Evolutionary conservation across 1,140 invertebrate genomes (phyloP), one percentile per base, ranked within the genome.

Genomic region (Drosophila persimilis): DNA sequence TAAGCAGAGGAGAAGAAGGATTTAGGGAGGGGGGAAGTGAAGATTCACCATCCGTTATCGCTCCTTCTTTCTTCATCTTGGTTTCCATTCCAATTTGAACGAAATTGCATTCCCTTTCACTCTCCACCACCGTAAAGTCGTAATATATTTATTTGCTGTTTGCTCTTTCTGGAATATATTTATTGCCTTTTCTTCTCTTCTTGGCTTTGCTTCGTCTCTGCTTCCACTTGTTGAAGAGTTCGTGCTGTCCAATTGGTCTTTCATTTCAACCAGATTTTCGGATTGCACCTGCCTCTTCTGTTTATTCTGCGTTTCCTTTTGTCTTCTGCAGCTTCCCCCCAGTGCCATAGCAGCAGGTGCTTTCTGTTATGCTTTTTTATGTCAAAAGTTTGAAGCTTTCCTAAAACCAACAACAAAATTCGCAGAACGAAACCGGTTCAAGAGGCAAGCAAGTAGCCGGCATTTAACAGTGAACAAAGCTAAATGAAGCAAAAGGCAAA

Each of bases 361-460:
- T 39, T 64, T 73, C 57, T 73, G 26, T 52, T 45, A 26, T 73
- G 6, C n/a, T 48, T 50, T 61, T 52, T 46, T 48, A 60, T n/a
- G 51, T 59, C 52, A 20, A 46, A 73, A 72, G 39, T 22, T 39
- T 22, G 11, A 43, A 71, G 67, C 45, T 57, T 46, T 17, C 39
- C 7, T 13, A 8, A n/a, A 24, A 29, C 39, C 35, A 22, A 46
- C 39, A 69, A 53, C 52, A 67, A 52, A 53, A 17, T 9, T 51
- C 9, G 7, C 46, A 52, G 47, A 71, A 51, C 35, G 22, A 71
- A 73, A 73, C 71, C 71, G 71, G 71, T 73, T 71, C 17, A 8
- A 39, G 35, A 13, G 35, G 35, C 35, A 39, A 39, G 11, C 3
- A 39, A 39, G 17, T 22, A 67, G 63, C 65, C 65, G 65, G 44